phyloP scores from a whole-genome alignment of 2,888 invertebrate species.

The Latrodectus elegans region DNA sequence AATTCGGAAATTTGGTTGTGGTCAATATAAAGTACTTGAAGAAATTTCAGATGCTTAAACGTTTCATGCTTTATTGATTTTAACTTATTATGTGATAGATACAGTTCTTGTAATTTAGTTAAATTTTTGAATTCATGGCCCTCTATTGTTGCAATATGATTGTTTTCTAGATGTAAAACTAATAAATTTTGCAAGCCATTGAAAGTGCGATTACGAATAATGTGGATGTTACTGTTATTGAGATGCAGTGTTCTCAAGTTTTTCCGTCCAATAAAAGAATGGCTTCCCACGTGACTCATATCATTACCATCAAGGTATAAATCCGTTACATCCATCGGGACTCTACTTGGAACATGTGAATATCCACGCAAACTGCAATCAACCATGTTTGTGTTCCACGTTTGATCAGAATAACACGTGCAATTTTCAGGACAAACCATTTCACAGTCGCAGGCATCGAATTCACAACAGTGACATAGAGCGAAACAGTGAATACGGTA shows the following conservation, averaged over 20 bases:
- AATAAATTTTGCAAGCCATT: conserved; percentile 86
- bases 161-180: conserved; percentile 84
- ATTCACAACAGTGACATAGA: conserved; percentile 91
- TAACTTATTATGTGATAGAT: conserved; percentile 85
- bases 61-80: conserved; percentile 83
- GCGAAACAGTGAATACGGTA: conserved; percentile 90
- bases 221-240: conserved; percentile 86
- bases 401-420: conserved; percentile 90
- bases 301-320: conserved; percentile 89
- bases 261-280: conserved; percentile 89
- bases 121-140: conserved; percentile 88
- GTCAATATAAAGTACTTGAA: conserved; percentile 82
- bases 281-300: conserved; percentile 84
- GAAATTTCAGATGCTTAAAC: conserved; percentile 81
- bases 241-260: conserved; percentile 84
- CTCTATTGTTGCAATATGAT: conserved; percentile 82
- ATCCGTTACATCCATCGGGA: conserved; percentile 92
- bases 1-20: conserved; percentile 83
- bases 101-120: conserved; percentile 83
- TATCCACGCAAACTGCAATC: conserved; percentile 83
- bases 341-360: conserved; percentile 81
- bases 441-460: conserved; percentile 93
- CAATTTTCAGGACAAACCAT: conserved; percentile 92
- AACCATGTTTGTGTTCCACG: conserved; percentile 89
- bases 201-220: conserved; percentile 87